phyloP scores from a whole-genome alignment of 2,113 vertebrate species.

The Chiloscyllium plagiosum region DNA sequence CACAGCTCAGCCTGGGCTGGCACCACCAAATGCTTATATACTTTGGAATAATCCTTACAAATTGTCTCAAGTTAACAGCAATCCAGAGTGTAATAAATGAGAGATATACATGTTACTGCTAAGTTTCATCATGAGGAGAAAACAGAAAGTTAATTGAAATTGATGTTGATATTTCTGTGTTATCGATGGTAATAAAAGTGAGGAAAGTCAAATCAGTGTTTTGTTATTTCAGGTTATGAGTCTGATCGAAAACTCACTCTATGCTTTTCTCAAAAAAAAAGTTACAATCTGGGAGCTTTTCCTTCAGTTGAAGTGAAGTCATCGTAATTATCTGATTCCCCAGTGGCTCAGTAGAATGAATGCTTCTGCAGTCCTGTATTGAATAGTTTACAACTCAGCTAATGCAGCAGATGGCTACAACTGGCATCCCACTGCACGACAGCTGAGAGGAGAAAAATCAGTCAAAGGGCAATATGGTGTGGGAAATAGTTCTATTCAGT shows the following conservation, averaged over 20 bases:
- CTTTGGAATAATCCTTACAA: background rate
- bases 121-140: background rate
- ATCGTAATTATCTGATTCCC: background rate
- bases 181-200: background rate
- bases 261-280: background rate
- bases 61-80: background rate
- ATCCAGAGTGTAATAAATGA: background rate
- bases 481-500: background rate
- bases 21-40: background rate
- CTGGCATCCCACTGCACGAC: background rate
- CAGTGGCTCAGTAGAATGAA: background rate
- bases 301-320: background rate
- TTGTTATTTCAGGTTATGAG: background rate
- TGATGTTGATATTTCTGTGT: background rate
- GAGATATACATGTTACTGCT: background rate
- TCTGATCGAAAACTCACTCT: background rate
- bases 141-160: background rate
- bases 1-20: background rate
- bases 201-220: background rate
- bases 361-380: background rate
- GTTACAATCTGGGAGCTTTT: background rate
- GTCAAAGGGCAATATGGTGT: background rate
- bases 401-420: background rate
- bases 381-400: background rate
- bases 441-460: background rate